These are phyloP conservation scores for Slavum lentiscoides DNA, from an alignment of 2,888 invertebrate species.

Conservation along the genomic window DNA sequence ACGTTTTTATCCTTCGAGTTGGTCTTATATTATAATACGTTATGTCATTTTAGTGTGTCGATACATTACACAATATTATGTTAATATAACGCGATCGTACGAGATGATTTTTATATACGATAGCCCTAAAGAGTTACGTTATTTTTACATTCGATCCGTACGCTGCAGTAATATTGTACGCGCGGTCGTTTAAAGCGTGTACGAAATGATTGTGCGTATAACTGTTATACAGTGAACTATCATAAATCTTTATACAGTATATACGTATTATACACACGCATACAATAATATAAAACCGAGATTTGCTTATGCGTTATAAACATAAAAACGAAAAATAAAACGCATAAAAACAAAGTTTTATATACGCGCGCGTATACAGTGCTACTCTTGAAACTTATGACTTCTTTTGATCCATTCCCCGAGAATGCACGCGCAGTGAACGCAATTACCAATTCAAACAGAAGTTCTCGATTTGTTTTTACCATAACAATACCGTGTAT, in stretches of 20 bases:
- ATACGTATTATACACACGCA: no score
- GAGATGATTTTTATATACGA: no score
- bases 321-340: neutral
- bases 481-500: no score
- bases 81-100: no score
- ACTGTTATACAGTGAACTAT: neutral
- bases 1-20: no score
- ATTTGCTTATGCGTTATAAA: constrained; percentile 15
- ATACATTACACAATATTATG: no score
- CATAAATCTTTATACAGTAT: neutral
- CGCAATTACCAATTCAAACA: no score
- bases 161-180: neutral
- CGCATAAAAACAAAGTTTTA: constrained; percentile 15
- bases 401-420: neutral
- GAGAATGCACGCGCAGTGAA: no score
- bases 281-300: constrained; percentile 6
- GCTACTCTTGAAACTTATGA: neutral
- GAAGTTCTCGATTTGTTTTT: no score
- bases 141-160: neutral
- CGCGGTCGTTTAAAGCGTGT: neutral
- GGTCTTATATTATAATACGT: no score
- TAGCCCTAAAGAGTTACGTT: neutral
- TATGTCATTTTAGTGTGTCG: no score
- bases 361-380: neutral
- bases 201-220: neutral